Evolutionary conservation across 23 tunicate species (phyloP), one percentile per base, ranked within the genome.

Genomic region (Pegea sp.): DNA sequence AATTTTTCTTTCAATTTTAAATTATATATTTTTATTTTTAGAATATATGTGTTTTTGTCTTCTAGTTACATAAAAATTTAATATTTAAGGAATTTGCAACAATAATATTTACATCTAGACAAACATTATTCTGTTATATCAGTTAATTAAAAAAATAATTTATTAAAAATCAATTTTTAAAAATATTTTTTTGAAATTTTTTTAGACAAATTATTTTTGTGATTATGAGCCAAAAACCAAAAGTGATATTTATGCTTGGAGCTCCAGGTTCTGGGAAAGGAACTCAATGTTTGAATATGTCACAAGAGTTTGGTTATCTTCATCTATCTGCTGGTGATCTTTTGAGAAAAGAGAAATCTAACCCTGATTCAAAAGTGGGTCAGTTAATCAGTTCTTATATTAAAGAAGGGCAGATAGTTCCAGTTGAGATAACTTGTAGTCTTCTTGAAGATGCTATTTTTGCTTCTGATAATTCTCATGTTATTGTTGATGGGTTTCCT

Each of bases 181-280:
- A n/a, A n/a, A n/a, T n/a, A n/a, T n/a, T n/a, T n/a, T n/a, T n/a
- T n/a, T n/a, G n/a, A n/a, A n/a, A n/a, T n/a, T n/a, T n/a, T n/a
- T n/a, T n/a, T n/a, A n/a, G n/a, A n/a, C n/a, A n/a, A n/a, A n/a
- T n/a, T n/a, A n/a, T n/a, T n/a, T n/a, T n/a, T n/a, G n/a, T n/a
- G n/a, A n/a, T n/a, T n/a, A n/a, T n/a, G n/a, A n/a, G n/a, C n/a
- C n/a, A n/a, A 55, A 74, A 68, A 52, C 96, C 96, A 42, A 31
- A 43, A 34, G 77, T 86, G 8, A 64, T 74, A 42, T 75, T 86
- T 53, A 87, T 86, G 26, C 77, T 86, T 52, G 96, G 96, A 31
- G 96, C 67, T 6, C 96, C 96, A 20, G 96, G 96, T 16, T 64
- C 96, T 54, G 96, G 96, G 0, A 86, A 86, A 86, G 96, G 96